Evolutionary conservation across 30 jellyfish, hydroid and myxozoan genomes (phyloP), one percentile per base, ranked within the genome.

Genomic region (Mastigias papua): DNA sequence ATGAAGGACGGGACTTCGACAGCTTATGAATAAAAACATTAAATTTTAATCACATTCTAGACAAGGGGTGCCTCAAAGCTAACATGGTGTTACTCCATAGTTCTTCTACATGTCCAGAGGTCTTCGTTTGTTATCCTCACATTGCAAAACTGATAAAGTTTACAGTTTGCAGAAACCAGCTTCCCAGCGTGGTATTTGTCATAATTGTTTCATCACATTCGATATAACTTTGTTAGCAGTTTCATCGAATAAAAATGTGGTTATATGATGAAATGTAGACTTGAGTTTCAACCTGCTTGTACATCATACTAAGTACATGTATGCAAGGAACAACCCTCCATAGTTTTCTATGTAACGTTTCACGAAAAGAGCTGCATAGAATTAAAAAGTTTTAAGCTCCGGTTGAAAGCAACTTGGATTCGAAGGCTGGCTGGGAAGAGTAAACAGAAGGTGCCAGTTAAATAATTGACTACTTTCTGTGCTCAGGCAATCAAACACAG

Each of bases 1-100:
- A 9, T 75, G 73, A 35, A 75, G 76, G 66, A 30, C 17, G 73
- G 23, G 8, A n/a, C 73, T 31, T 75, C 49, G 72, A 48, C 86
- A 30, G 9, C 50, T 72, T 32, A 23, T 48, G 35, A 33, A 29
- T 30, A 27, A 69, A 69, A 33, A 15, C 81, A 34, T 69, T 21
- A 42, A 33, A 69, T 27, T 33, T 69, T 69, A 7, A 69, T 69
- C 10, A 69, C 22, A 3, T 11, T 63, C 74, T 63, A 63, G 13
- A 63, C 63, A 69, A 54, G 67, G 54, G 54, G 67, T 54, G 9
- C 6, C 27, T 54, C 3, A 54, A 6, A 54, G 20, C 67, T 21
- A 21, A 10, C 25, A 54, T 25, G 17, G 27, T 19, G 17, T 54
- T 11, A 19, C 3, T 54, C 27, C 3, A 21, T 11, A 54, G n/a